Base-by-base conservation (phyloP, 2,113 vertebrate genomes). In the Podilymbus podiceps region DNA sequence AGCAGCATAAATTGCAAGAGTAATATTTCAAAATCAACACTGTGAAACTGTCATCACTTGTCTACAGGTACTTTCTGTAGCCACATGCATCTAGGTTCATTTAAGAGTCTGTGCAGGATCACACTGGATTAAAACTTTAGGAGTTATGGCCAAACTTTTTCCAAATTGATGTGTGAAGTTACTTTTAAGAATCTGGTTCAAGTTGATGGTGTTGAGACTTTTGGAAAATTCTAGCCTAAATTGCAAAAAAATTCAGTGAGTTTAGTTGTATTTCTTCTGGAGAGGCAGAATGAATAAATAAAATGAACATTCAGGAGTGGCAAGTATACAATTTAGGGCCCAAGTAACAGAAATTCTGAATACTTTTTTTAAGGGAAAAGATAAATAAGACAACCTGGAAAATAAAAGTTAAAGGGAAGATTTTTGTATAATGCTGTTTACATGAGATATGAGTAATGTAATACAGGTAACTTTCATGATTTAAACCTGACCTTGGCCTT, bases 401-500 rank as follows among this genome's bases (percentile, higher is more conserved):
- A 84, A 50, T 19, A 60, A 60, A 87, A 78, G 23, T 30, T 76
- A 55, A 89, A 87, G 27, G 33, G 31, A 90, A 6, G 27, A 47
- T 23, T 84, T 71, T 59, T 52, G 15, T 30, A 28, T 55, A 55
- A 9, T 47, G 30, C 12, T 60, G 38, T 89, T 96, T 88, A 93
- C 20, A 84, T 11, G 30, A 90, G 31, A 76, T 78, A 96, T 66
- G 63, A 96, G 94, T 91, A 87, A 90, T 77, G 52, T 53, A 88
- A 88, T 35, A 50, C 5, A 76, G 5, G 7, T 53, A 83, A 22
- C 23, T 53, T 84, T 82, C 46, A 55, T 18, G 91, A 85, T 85
- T 40, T 82, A 66, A 72, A 79, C 94, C 96, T 85, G 53, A 98
- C 98, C 98, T 98, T 96, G 97, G 71, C 66, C 84, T 80, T 91